A percentile compares a stretch with the other conserved stretches of the same genome.
Evolutionary conservation across 2,888 invertebrate genomes (phyloP).

Genomic region (Agrotis exclamationis): DNA sequence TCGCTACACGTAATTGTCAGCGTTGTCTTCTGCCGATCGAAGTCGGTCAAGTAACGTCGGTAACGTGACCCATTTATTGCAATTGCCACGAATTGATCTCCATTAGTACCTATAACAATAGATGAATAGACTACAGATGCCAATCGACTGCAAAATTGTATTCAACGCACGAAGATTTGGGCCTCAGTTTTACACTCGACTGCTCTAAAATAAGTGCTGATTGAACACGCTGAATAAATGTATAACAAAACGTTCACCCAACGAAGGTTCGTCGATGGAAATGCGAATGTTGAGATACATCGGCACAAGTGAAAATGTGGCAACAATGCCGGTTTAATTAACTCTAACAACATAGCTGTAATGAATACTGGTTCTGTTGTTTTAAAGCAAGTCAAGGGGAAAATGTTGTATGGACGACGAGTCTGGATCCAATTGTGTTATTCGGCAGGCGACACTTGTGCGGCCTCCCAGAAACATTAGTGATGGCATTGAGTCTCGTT

Average conservation of each 20-base stretch:
- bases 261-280: constrained; percentile 41
- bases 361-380: constrained; percentile 46
- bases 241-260: constrained; percentile 31
- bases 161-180: constrained; percentile 58
- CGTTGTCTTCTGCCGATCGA: constrained; percentile 68
- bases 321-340: constrained; percentile 52
- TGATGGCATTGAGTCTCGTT: constrained; percentile 81
- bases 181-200: constrained; percentile 55
- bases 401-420: constrained; percentile 70
- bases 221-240: constrained; percentile 51
- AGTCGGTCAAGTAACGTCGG: constrained; percentile 74
- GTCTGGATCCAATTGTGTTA: constrained; percentile 82
- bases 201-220: constrained; percentile 58
- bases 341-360: constrained; percentile 48
- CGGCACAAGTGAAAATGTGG: constrained; percentile 36
- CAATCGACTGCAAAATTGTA: constrained; percentile 67
- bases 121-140: constrained; percentile 61
- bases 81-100: constrained; percentile 81
- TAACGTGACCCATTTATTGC: constrained; percentile 76
- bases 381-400: constrained; percentile 66
- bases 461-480: constrained; percentile 83
- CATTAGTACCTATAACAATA: constrained; percentile 74
- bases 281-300: constrained; percentile 39
- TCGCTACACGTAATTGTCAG: constrained; percentile 73
- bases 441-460: constrained; percentile 83